Evolutionary conservation across 2,888 invertebrate genomes (phyloP), one percentile per base, ranked within the genome.

Genomic region (Philhelius pedissequus): DNA sequence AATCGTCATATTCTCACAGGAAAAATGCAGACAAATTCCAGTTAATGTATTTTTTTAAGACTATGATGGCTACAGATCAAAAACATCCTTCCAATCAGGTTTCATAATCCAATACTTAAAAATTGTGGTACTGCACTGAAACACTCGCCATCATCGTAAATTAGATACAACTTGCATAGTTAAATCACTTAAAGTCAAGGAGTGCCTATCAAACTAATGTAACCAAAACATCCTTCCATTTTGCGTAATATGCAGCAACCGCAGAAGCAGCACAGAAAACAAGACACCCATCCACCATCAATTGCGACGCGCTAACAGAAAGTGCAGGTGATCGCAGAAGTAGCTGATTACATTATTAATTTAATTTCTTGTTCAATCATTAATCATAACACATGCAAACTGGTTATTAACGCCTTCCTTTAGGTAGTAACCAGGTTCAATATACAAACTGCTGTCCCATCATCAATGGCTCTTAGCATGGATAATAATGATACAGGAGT

Each of bases 341-440:
- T 89, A 90, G 90, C 89, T 89, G 88, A 88, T 88, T 88, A 87
- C 88, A 88, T 88, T 88, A 88, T 88, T 90, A 90, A 90, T 90
- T 90, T 90, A 90, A 89, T 89, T 90, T 89, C 90, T 89, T 90
- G 90, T 90, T 89, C 89, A 89, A 89, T 89, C 90, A 90, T 90
- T 89, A 90, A 90, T 90, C 90, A 90, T 89, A 90, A 90, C 90
- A 90, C 89, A 89, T 88, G 87, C 87, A 86, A 75, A 76, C 68
- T 75, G 62, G 75, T 83, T 83, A 75, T 73, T 83, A 73, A 62
- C 68, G 78, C 62, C 50, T 56, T 74, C 62, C 56, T 35, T n/a
- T n/a, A n/a, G n/a, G n/a, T n/a, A n/a, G 15, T 18, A 74, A 70
- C 68, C 69, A 69, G 69, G 74, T 73, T 3, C 7, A 4, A 50